A percentile compares a stretch with the other conserved stretches of the same genome.
Evolutionary conservation across 1,140 invertebrate genomes (phyloP).

Genomic region (Dreissena polymorpha): DNA sequence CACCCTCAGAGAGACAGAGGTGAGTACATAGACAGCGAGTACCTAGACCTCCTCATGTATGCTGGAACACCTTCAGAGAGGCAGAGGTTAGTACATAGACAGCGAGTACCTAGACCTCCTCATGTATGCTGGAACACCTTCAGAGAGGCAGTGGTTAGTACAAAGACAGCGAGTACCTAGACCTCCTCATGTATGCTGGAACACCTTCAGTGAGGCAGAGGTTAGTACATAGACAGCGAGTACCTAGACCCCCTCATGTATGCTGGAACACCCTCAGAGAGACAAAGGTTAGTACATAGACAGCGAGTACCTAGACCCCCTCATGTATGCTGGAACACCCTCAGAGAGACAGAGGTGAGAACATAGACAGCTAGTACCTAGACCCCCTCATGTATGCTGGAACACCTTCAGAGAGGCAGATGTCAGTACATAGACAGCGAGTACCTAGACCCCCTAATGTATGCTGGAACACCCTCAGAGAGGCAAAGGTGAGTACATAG

Average conservation of each 20-base stretch:
- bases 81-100: slow-evolving; percentile 94
- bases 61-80: slow-evolving; percentile 93
- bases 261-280: slow-evolving; percentile 92
- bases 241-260: slow-evolving; percentile 94
- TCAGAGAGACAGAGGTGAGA: slow-evolving; percentile 87
- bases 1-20: slow-evolving; percentile 91
- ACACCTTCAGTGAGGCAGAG: slow-evolving; percentile 94
- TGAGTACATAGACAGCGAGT: slow-evolving; percentile 87
- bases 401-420: slow-evolving; percentile 90
- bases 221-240: slow-evolving; percentile 89
- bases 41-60: slow-evolving; percentile 94
- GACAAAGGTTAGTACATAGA: slow-evolving; percentile 90
- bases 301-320: slow-evolving; percentile 87
- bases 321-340: slow-evolving; percentile 96
- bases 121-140: slow-evolving; percentile 94
- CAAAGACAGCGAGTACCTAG: slow-evolving; percentile 85
- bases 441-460: slow-evolving; percentile 93
- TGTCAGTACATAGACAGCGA: slow-evolving; percentile 87
- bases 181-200: slow-evolving; percentile 95
- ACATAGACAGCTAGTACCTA: slow-evolving; percentile 84
- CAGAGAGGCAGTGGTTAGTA: slow-evolving; percentile 93
- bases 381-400: slow-evolving; percentile 96
- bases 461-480: slow-evolving; percentile 93
- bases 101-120: slow-evolving; percentile 89
- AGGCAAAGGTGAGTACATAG: slow-evolving; percentile 90